Percentiles rank a stretch among this genome's conserved stretches.
Conservation (phyloP, 2,888 invertebrate genomes). For the Scelioninae gen. 1 region DNA sequence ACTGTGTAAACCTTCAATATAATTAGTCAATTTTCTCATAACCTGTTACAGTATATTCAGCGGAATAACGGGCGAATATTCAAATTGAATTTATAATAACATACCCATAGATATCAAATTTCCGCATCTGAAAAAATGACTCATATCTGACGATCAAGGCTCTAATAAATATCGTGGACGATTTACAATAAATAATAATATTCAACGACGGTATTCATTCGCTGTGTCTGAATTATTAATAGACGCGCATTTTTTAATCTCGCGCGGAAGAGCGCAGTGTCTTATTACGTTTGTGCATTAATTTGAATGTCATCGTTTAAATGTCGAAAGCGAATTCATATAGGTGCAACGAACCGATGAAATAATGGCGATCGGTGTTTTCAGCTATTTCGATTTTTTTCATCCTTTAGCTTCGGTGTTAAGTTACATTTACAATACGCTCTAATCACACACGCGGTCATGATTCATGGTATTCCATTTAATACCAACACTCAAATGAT, state of each 20-base stretch:
- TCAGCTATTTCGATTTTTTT: conserved; percentile 45
- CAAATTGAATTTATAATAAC: conserved; percentile 59
- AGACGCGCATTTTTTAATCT: conserved; percentile 31
- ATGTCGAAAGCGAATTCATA: conserved; percentile 43
- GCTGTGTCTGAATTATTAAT: conserved; percentile 49
- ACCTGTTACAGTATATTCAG: conserved; percentile 3
- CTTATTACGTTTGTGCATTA: conserved; percentile 55
- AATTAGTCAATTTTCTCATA: conserved; percentile 45
- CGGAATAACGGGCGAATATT: conserved; percentile 50
- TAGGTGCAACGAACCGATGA: conserved; percentile 47
- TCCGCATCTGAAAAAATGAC: conserved; percentile 35
- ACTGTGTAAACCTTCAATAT: conserved; percentile 7
- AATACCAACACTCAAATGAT: conserved; percentile 40
- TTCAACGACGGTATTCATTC: conserved; percentile 28
- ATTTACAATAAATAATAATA: conserved; percentile 50
- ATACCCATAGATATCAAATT: conserved; percentile 50
- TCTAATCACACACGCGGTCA: not conserved
- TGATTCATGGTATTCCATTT: conserved; percentile 51
- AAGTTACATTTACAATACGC: conserved; percentile 49
- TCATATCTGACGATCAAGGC: conserved; percentile 36
- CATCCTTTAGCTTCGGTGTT: conserved; percentile 26
- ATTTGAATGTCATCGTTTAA: conserved; percentile 53
- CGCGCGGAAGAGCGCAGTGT: conserved; percentile 34
- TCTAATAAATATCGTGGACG: conserved; percentile 40
- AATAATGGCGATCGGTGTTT: conserved; percentile 49